phyloP scores from a whole-genome alignment of 2,113 vertebrate genomes.

The Lepisosteus oculatus region DNA sequence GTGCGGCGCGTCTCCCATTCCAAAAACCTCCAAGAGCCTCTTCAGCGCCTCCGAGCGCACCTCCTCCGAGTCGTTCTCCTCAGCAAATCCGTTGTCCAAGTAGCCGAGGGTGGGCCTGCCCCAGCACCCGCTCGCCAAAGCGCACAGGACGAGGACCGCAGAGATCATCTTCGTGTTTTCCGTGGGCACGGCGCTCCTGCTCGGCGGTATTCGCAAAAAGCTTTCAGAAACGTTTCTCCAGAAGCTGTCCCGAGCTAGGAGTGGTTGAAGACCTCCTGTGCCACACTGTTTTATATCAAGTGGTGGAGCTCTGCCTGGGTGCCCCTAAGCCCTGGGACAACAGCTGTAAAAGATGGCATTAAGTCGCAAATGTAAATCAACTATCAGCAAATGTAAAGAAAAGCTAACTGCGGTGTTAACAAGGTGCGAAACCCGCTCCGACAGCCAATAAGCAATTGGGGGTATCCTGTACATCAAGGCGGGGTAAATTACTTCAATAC shows the following conservation, averaged over 20 bases:
- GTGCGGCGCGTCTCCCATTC: constrained; percentile 77
- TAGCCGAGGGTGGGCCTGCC: constrained; percentile 41
- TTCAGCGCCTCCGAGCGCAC: constrained; percentile 73
- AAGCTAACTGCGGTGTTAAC: constrained; percentile 75
- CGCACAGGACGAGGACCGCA: constrained; percentile 25
- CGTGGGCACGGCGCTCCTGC: background rate
- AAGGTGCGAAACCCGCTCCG: constrained; percentile 70
- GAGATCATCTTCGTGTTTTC: constrained; percentile 41
- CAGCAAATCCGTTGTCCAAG: constrained; percentile 33
- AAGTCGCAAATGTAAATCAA: constrained; percentile 77
- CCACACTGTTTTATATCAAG: constrained; percentile 69
- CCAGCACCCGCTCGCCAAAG: constrained; percentile 31
- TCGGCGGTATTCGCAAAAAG: background rate
- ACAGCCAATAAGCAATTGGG: background rate
- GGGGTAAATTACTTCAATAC: background rate
- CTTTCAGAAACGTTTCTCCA: constrained; percentile 15
- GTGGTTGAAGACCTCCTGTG: constrained; percentile 35
- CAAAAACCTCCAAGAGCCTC: constrained; percentile 82
- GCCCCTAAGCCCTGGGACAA: constrained; percentile 47
- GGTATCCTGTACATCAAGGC: background rate
- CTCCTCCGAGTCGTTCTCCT: constrained; percentile 36
- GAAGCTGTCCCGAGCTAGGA: constrained; percentile 22
- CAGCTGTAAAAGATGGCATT: constrained; percentile 68
- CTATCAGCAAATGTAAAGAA: constrained; percentile 76
- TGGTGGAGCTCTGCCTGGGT: constrained; percentile 15